These are phyloP conservation scores for Apodemus agrarius DNA, from an alignment of 2,797 vertebrate species.

Conservation along the genomic window DNA sequence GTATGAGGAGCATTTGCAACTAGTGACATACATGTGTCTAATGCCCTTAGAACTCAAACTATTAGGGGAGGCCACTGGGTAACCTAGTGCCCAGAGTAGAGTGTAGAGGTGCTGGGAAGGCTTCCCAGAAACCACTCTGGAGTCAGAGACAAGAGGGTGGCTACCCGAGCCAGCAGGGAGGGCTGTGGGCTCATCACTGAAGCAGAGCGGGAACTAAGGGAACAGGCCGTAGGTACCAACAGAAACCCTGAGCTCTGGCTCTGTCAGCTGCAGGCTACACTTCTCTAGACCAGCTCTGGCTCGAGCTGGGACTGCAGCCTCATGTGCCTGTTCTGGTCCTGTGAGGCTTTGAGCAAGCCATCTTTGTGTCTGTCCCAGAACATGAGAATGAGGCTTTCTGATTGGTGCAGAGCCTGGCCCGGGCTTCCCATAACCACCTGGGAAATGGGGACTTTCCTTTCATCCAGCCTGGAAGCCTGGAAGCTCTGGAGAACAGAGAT, in stretches of 20 bases:
- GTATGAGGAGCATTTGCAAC: background rate
- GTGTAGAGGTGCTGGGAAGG: background rate
- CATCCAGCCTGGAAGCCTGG: no score
- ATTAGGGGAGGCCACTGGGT: fast-evolving
- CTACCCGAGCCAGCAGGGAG: background rate
- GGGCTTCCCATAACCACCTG: no score
- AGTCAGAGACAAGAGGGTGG: background rate
- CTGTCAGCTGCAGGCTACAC: fast-evolving
- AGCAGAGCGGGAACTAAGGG: background rate
- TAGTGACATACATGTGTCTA: fast-evolving
- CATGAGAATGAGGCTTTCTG: background rate
- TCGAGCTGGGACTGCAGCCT: background rate
- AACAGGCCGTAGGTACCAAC: background rate
- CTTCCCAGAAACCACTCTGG: background rate
- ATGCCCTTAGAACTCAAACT: no score
- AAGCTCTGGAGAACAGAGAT: background rate
- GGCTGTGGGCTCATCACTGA: background rate
- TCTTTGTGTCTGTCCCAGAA: background rate
- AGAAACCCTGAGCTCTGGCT: background rate
- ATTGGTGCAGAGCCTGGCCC: background rate
- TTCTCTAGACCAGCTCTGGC: background rate
- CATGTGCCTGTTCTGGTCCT: fast-evolving
- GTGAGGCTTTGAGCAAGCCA: background rate
- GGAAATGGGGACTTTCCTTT: background rate
- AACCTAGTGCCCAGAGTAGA: background rate